Percentiles rank a stretch among this genome's conserved stretches.
phyloP scores from a whole-genome alignment of 64 coral and sea anemone genomes.

The Platygyra sinensis region DNA sequence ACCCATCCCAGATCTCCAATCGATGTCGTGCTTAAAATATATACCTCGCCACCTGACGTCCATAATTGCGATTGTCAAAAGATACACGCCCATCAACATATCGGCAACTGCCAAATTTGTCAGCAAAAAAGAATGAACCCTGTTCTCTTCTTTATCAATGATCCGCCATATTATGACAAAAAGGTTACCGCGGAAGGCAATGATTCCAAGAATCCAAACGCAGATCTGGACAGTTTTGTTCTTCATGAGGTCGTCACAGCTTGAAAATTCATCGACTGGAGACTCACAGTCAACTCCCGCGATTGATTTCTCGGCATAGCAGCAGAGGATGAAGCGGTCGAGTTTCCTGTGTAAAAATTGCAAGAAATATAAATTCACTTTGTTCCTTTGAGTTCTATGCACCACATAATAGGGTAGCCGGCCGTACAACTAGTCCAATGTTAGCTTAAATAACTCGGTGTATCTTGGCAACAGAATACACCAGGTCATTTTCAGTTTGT shows the following conservation, averaged over 20 bases:
- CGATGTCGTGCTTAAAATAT: constrained; percentile 52
- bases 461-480: too few species aligned
- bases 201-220: constrained; percentile 47
- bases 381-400: background rate
- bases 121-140: constrained; percentile 31
- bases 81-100: constrained; percentile 39
- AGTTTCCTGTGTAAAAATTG: constrained; percentile 24
- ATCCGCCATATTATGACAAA: constrained; percentile 24
- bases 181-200: constrained; percentile 29
- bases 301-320: constrained; percentile 43
- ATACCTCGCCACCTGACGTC: constrained; percentile 14
- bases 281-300: constrained; percentile 20
- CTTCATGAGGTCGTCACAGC: constrained; percentile 57
- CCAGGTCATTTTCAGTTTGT: too few species aligned
- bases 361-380: background rate
- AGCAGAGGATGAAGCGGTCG: constrained; percentile 36
- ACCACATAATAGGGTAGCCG: background rate
- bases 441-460: too few species aligned
- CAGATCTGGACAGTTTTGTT: constrained; percentile 15
- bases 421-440: too few species aligned
- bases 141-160: constrained; percentile 10
- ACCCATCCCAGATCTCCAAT: constrained; percentile 17
- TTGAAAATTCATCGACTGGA: constrained; percentile 27
- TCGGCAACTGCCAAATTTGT: constrained; percentile 44
- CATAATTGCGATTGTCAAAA: constrained; percentile 14